Evolutionary conservation across 1,140 invertebrate genomes (phyloP), one percentile per base, ranked within the genome.

Genomic region (Bombus pyrosoma): DNA sequence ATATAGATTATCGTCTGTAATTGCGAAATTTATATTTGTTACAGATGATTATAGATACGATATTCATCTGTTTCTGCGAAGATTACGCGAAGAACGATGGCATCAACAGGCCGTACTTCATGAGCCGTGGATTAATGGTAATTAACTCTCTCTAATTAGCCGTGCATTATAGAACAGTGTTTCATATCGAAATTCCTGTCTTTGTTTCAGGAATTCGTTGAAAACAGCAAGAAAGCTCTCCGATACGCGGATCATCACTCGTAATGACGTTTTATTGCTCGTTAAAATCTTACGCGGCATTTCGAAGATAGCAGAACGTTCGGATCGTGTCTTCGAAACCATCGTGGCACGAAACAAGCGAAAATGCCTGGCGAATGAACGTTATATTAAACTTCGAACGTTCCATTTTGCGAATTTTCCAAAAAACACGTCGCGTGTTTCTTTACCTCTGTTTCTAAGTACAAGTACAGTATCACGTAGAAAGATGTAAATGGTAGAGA

Each of bases 41-140:
- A 25, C 92, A 98, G 97, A 98, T 98, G 97, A 96, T 97, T 1
- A 97, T 98, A 69, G 97, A 98, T 90, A 97, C 97, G 25, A 96
- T 98, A 89, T 97, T 98, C 91, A 92, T 98, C 28, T 98, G 98
- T 92, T 98, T 98, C 95, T 97, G 98, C 95, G 97, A 97, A 94
- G 97, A 98, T 90, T 97, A 96, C 91, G 95, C 96, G 72, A 94
- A 96, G 81, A 98, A 98, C 93, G 97, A 98, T 95, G 97, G 97
- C 3, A 95, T 96, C 25, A 95, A 94, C 13, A 95, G 95, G 85
- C 97, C 97, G 1, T 98, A 98, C 91, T 98, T 95, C 92, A 98
- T 98, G 97, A 97, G 97, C 87, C 96, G 95, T 90, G 96, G 96
- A 77, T 94, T 98, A 10, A 97, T 98, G 97, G 94, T 95, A 87